Evolutionary conservation across 2,113 vertebrate species (phyloP), one percentile per base, ranked within the genome.

Genomic region (Peromyscus leucopus): DNA sequence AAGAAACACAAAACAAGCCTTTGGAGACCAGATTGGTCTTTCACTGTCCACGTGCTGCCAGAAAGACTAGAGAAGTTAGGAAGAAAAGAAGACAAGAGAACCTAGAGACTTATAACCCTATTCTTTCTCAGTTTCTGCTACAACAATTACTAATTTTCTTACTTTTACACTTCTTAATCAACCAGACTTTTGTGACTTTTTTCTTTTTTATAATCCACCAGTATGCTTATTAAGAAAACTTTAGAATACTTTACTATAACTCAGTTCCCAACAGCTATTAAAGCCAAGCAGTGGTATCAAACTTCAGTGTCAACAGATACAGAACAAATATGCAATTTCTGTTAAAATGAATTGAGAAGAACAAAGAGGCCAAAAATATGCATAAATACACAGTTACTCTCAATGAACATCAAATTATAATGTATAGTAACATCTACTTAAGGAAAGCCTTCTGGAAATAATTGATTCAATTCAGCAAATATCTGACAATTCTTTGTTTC

Each of bases 201-300:
- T 94, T 61, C 39, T 79, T 95, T 87, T 39, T 85, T 78, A 24
- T 59, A 91, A 86, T 83, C 24, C 48, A 93, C 76, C 65, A 89
- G 13, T 69, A 33, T 0, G n/a, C 26, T 79, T 89, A 61, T 72
- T 90, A 96, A 97, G 93, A 33, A 95, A 96, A 93, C n/a, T 71
- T n/a, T 72, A 69, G 59, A 83, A 87, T 95, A 39, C 8, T 92
- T 92, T 94, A 72, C 17, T 65, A 65, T 16, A n/a, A 39, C 21
- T 94, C 75, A 89, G 1, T 86, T 93, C 67, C 28, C 31, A 67
- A 13, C 1, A 46, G n/a, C 21, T 82, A 80, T 80, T 87, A 72
- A 94, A 89, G 85, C 28, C 46, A 91, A 83, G 48, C 39, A 5
- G 4, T 31, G 55, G 16, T 61, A 72, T 26, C 46, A 71, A 61